phyloP scores from a whole-genome alignment of 2,888 invertebrate genomes.

The Galerucella nymphaeae region DNA sequence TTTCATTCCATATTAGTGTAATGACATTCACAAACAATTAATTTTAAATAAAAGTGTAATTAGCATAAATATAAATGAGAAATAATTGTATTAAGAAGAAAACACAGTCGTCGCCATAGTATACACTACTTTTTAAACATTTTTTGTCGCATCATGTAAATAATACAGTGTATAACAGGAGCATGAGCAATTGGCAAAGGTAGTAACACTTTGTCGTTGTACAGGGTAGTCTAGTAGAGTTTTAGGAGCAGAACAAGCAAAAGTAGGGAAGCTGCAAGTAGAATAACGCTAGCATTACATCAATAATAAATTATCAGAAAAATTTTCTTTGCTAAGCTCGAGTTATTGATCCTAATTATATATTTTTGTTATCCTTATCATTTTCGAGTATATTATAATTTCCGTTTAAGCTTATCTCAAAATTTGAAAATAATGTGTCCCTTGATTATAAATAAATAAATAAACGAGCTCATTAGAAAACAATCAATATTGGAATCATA shows the following conservation, averaged over 20 bases:
- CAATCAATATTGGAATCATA: neutral
- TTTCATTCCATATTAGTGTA: neutral
- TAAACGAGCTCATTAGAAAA: neutral
- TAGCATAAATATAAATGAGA: neutral
- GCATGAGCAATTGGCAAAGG: too few species aligned
- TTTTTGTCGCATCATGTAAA: too few species aligned
- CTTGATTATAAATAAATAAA: neutral
- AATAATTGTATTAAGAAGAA: neutral
- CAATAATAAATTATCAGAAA: neutral
- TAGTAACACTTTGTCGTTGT: too few species aligned
- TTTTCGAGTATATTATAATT: neutral
- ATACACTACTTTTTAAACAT: too few species aligned
- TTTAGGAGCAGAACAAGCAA: too few species aligned
- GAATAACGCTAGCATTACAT: too few species aligned
- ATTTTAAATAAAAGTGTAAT: neutral
- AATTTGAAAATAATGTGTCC: neutral
- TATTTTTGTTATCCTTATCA: slow-evolving; percentile 5
- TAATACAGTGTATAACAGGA: too few species aligned
- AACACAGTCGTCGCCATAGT: too few species aligned
- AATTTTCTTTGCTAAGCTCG: neutral
- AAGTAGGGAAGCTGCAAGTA: too few species aligned
- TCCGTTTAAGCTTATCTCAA: neutral
- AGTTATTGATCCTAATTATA: neutral
- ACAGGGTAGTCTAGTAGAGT: too few species aligned
- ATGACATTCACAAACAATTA: neutral